Base-by-base conservation (phyloP, 1,140 invertebrate genomes). In the Ips typographus region DNA sequence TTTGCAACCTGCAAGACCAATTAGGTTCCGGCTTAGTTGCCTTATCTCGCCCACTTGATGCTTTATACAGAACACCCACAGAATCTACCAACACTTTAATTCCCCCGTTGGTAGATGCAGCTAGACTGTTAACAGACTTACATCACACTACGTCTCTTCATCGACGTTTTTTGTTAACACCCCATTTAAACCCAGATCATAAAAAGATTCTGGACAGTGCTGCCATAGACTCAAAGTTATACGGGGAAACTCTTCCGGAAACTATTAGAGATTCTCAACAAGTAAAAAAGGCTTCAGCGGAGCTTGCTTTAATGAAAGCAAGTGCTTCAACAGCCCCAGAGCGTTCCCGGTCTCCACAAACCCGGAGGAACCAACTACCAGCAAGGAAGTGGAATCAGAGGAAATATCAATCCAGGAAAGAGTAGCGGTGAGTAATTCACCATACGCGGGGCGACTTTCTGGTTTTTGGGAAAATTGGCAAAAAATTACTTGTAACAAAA, bases 211-310 rank as follows among this genome's bases (percentile, higher is more conserved):
- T 22, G 22, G 22, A 22, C 22, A 22, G 22, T 22, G 22, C 22
- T 22, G 22, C 22, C 22, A 22, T 22, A 47, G 43, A 47, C 43
- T 5, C 43, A 47, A 4, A 47, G 4, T 47, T 47, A n/a, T 47
- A 5, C 8, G 43, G 43, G 8, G 43, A 47, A 47, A 47, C 4
- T n/a, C 8, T 5, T 4, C 4, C 43, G 4, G 43, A 47, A 1
- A 47, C 43, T 47, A 47, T 47, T n/a, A 47, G 43, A 47, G 43
- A 47, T n/a, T 47, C 43, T 5, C 43, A 47, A 47, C 43, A 47
- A 47, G 43, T 47, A n/a, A 47, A 47, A 47, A 47, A 47, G 8
- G 43, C 43, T 4, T 47, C 43, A 4, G 4, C 43, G 4, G 43
- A 47, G 43, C 43, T 47, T 47, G 43, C 43, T n/a, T n/a, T 47